These are phyloP conservation scores for Parnassius apollo DNA, from an alignment of 2,888 invertebrate genomes.

Conservation along the genomic window DNA sequence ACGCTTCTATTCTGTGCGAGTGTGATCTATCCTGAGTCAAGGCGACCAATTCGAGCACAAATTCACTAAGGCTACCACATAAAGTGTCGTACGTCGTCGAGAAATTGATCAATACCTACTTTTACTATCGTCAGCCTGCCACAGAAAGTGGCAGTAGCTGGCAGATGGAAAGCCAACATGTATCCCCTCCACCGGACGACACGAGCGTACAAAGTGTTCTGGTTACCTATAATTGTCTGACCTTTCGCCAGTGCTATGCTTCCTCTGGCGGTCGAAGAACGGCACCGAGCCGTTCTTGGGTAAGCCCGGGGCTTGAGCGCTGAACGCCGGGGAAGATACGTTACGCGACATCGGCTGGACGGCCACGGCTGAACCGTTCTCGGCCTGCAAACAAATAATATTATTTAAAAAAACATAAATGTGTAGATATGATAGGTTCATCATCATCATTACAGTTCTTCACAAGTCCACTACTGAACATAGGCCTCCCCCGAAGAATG, in stretches of 20 bases:
- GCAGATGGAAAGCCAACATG: neutral
- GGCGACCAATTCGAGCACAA: no score
- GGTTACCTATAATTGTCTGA: slow-evolving; percentile 54
- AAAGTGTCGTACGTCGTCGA: no score
- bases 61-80: no score
- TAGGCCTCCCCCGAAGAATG: no score
- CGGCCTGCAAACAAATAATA: slow-evolving; percentile 43
- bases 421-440: no score
- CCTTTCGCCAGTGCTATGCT: slow-evolving; percentile 91
- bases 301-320: slow-evolving; percentile 84
- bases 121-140: no score
- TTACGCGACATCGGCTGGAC: slow-evolving; percentile 86
- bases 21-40: no score
- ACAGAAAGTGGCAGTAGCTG: no score
- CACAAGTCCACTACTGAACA: no score
- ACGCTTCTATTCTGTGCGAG: no score
- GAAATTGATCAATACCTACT: no score
- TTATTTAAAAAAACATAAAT: neutral
- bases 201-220: slow-evolving; percentile 21
- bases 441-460: no score
- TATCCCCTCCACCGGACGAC: slow-evolving; percentile 22
- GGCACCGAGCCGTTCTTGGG: slow-evolving; percentile 96
- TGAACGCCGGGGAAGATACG: slow-evolving; percentile 93
- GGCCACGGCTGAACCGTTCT: slow-evolving; percentile 44
- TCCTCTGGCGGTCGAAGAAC: slow-evolving; percentile 92